Conservation (phyloP, 2,888 invertebrate genomes). For the Andrena chrysosceles region DNA sequence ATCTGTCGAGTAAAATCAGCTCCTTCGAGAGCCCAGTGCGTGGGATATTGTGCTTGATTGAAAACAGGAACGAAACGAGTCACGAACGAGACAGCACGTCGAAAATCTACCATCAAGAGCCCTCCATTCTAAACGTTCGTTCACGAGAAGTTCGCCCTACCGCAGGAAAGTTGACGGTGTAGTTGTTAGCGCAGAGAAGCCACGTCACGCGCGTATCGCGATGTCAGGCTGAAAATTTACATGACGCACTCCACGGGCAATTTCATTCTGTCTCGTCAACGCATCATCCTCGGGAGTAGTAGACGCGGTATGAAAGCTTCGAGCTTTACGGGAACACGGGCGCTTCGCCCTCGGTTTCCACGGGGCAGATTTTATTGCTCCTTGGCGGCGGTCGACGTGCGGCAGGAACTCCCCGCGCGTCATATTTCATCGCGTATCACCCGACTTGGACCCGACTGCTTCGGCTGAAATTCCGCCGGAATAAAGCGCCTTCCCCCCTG, state of each 20-base stretch:
- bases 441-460: conserved; percentile 39
- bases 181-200: not conserved
- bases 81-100: not conserved
- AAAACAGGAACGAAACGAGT: no score
- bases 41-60: not conserved
- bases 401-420: conserved; percentile 39
- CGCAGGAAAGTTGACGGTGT: not conserved
- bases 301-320: conserved; percentile 30
- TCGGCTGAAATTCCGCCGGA: conserved; percentile 57
- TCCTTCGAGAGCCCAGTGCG: not conserved
- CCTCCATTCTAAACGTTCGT: conserved; percentile 6
- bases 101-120: conserved; percentile 5
- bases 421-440: conserved; percentile 72
- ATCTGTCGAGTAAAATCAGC: not conserved
- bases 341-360: conserved; percentile 47
- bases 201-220: conserved; percentile 17
- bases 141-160: not conserved
- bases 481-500: conserved; percentile 52
- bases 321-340: conserved; percentile 19
- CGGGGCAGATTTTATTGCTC: conserved; percentile 68
- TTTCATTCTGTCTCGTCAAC: conserved; percentile 63
- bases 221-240: conserved; percentile 54
- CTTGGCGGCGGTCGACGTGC: conserved; percentile 51
- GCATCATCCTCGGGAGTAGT: conserved; percentile 26
- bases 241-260: conserved; percentile 58